Percentiles rank a stretch among this genome's conserved stretches.
phyloP scores from a whole-genome alignment of 1,140 invertebrate species.

The Drosophila seguyi region DNA sequence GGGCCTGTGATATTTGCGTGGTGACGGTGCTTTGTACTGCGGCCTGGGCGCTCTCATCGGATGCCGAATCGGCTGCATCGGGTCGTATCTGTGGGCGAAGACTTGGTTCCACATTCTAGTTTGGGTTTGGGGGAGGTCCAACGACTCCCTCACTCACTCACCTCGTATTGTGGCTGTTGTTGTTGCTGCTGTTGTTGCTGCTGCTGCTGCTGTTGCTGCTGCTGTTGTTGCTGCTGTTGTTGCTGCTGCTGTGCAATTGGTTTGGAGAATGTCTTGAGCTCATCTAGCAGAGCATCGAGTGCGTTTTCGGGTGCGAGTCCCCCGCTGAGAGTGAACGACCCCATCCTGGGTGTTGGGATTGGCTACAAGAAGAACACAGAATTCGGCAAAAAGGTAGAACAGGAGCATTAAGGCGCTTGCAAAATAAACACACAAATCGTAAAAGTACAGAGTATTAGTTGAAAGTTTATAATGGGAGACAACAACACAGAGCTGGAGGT shows the following conservation, averaged over 20 bases:
- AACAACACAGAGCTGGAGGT: slow-evolving; percentile 39
- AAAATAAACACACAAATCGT: slow-evolving; percentile 38
- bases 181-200: slow-evolving; percentile 42
- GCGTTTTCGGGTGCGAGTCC: slow-evolving; percentile 93
- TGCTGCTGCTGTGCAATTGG: slow-evolving; percentile 85
- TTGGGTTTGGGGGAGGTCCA: slow-evolving; percentile 1
- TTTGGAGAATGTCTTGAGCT: slow-evolving; percentile 93
- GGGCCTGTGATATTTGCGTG: slow-evolving; percentile 84
- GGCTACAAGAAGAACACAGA: slow-evolving; percentile 70
- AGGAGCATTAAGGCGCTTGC: not conserved
- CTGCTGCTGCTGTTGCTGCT: slow-evolving; percentile 53
- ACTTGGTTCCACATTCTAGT: slow-evolving; percentile 31
- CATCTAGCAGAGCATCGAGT: slow-evolving; percentile 97
- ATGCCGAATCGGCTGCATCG: slow-evolving; percentile 79
- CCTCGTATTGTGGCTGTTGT: slow-evolving; percentile 64
- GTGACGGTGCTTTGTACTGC: slow-evolving; percentile 83
- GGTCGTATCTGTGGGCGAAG: slow-evolving; percentile 62
- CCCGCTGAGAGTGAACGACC: slow-evolving; percentile 88
- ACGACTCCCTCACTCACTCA: slow-evolving; percentile 30
- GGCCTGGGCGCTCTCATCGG: slow-evolving; percentile 85
- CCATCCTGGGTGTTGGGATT: slow-evolving; percentile 87
- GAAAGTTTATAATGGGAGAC: slow-evolving; percentile 31
- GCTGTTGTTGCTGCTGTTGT: slow-evolving; percentile 62
- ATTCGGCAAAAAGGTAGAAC: slow-evolving; percentile 20
- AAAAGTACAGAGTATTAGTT: slow-evolving; percentile 64